Evolutionary conservation across 2,888 invertebrate species (phyloP).

Genomic region (Eupsilia transversa): DNA sequence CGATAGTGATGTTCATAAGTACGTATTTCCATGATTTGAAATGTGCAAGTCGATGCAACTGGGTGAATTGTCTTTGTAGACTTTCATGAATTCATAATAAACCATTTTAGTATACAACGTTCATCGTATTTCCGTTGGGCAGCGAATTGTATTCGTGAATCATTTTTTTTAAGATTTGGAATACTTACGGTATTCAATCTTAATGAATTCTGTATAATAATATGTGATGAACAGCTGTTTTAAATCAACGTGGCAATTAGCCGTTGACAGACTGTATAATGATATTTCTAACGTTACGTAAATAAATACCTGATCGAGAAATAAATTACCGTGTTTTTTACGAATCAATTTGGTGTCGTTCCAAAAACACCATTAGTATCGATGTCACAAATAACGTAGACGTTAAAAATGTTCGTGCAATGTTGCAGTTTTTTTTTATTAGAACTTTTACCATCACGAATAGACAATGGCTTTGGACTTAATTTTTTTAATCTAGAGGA

Average conservation of each 20-base stretch:
- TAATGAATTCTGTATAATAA: not conserved
- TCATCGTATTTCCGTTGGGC: not conserved
- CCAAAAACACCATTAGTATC: slow-evolving; percentile 59
- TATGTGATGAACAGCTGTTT: not conserved
- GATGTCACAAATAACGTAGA: slow-evolving; percentile 7
- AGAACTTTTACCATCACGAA: not conserved
- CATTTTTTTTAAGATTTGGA: not conserved
- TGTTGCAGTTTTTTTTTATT: not conserved
- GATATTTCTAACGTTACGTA: slow-evolving; percentile 52
- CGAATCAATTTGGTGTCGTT: slow-evolving; percentile 62
- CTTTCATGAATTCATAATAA: slow-evolving; percentile 15
- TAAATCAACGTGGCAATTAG: slow-evolving; percentile 27
- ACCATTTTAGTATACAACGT: too few species aligned
- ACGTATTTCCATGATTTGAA: not conserved
- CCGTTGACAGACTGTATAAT: slow-evolving; percentile 2
- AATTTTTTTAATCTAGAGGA: not conserved
- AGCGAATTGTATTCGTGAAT: not conserved
- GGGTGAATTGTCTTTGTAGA: not conserved
- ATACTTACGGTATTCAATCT: too few species aligned
- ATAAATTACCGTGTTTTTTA: slow-evolving; percentile 37
- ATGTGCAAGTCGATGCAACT: not conserved
- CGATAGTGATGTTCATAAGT: not conserved
- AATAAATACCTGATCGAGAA: slow-evolving; percentile 47
- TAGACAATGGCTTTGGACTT: not conserved
- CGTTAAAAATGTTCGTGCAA: not conserved